phyloP scores from a whole-genome alignment of 2,888 invertebrate genomes.

The Zhengitettix transpicula region DNA sequence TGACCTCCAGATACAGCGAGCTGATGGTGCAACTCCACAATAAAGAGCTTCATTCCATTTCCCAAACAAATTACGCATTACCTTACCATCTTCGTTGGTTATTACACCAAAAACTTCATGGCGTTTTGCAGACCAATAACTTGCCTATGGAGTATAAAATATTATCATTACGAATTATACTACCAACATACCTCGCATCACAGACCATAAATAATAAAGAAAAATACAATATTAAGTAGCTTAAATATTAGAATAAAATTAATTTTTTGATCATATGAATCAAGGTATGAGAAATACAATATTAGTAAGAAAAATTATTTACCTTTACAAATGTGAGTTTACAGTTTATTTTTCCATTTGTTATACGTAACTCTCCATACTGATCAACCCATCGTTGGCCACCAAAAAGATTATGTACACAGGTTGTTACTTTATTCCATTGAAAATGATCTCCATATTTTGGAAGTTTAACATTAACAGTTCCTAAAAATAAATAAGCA shows the following conservation, averaged over 20 bases:
- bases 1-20: conserved; percentile 61
- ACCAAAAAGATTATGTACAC: conserved; percentile 70
- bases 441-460: conserved; percentile 51
- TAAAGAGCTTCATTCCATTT: conserved; percentile 71
- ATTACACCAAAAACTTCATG: conserved; percentile 55
- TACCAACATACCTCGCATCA: too few relatives aligned
- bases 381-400: conserved; percentile 75
- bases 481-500: conserved; percentile 17
- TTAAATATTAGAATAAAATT: too few relatives aligned
- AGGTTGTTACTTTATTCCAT: conserved; percentile 74
- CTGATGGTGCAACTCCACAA: conserved; percentile 53
- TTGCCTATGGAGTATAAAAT: conserved; percentile 31
- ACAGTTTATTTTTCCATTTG: conserved; percentile 40
- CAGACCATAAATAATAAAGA: too few relatives aligned
- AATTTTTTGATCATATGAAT: too few relatives aligned
- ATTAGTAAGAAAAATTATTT: conserved; percentile 14
- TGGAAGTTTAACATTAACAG: conserved; percentile 42
- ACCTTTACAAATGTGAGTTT: conserved; percentile 71
- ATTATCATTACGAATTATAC: not conserved
- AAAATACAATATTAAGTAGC: too few relatives aligned
- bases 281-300: too few relatives aligned
- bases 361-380: conserved; percentile 64
- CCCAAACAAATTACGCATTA: conserved; percentile 48
- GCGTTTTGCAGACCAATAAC: conserved; percentile 60
- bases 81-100: conserved; percentile 35